phyloP scores from a whole-genome alignment of 2,888 invertebrate species.

The Patella caerulea region DNA sequence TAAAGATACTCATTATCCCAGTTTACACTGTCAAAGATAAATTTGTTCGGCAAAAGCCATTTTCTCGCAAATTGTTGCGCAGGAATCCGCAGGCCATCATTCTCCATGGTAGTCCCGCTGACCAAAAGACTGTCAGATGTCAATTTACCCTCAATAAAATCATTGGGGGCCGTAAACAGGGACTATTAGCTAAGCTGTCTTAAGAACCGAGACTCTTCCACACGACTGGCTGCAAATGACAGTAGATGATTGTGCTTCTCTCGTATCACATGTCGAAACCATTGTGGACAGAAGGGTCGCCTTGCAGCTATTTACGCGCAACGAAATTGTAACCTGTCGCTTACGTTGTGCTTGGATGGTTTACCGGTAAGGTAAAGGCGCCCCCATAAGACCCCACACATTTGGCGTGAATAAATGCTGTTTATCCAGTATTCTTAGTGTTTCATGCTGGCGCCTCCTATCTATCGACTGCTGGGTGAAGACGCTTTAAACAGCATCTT shows the following conservation, averaged over 20 bases:
- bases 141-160: too few relatives aligned
- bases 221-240: neutral
- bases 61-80: neutral
- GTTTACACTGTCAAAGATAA: constrained; percentile 4
- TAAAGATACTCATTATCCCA: neutral
- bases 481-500: too few relatives aligned
- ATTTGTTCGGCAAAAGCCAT: neutral
- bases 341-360: neutral
- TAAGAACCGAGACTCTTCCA: neutral
- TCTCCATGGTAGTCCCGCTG: too few relatives aligned
- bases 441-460: neutral
- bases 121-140: too few relatives aligned
- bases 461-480: too few relatives aligned
- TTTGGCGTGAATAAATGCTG: neutral
- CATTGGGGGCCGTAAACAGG: too few relatives aligned
- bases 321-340: neutral
- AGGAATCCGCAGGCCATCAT: neutral
- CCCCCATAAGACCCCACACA: constrained; percentile 1
- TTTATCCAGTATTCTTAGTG: neutral
- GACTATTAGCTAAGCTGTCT: neutral
- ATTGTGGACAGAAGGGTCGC: constrained; percentile 4
- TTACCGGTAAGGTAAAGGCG: neutral
- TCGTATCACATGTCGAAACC: neutral
- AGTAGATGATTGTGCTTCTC: neutral
- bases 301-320: neutral